These are phyloP conservation scores for Tapera naevia DNA, from an alignment of 2,797 vertebrate species.

Conservation along the genomic window DNA sequence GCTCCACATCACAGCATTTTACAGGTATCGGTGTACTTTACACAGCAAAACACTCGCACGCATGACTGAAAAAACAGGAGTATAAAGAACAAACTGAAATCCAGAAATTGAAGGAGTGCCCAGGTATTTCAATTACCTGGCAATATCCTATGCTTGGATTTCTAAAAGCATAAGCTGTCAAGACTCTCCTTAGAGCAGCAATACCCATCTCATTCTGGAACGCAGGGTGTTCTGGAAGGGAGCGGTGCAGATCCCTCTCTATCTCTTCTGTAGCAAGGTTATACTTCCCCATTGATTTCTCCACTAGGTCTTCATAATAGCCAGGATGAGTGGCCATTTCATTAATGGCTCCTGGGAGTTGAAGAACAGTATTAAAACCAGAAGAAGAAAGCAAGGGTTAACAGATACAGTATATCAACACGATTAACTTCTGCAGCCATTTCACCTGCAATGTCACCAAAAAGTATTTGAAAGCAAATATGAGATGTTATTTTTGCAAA, in stretches of 20 bases:
- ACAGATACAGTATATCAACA: not conserved
- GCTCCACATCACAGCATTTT: not conserved
- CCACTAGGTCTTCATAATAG: constrained; percentile 96
- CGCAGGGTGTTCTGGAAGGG: constrained; percentile 95
- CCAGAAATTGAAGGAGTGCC: not conserved
- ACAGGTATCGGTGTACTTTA: accelerated
- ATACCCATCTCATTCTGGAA: constrained; percentile 99
- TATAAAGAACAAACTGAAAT: not conserved
- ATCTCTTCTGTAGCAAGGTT: constrained; percentile 98
- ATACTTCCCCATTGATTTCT: constrained; percentile 97
- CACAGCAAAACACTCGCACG: not conserved
- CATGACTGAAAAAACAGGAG: not conserved
- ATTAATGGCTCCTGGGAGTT: constrained; percentile 88
- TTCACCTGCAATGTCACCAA: not conserved
- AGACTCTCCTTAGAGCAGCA: constrained; percentile 91
- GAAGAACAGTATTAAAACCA: not conserved
- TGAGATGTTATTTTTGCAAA: not conserved
- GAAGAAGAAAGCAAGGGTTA: not conserved
- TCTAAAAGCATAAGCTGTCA: constrained; percentile 96
- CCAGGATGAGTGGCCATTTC: constrained; percentile 97
- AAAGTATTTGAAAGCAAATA: not conserved
- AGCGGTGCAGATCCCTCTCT: constrained; percentile 96
- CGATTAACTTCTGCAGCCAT: not conserved
- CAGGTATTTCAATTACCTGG: constrained; percentile 80
- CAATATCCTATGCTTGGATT: constrained; percentile 99